phyloP scores from a whole-genome alignment of 2,888 invertebrate genomes.

The Anaspis maculata region DNA sequence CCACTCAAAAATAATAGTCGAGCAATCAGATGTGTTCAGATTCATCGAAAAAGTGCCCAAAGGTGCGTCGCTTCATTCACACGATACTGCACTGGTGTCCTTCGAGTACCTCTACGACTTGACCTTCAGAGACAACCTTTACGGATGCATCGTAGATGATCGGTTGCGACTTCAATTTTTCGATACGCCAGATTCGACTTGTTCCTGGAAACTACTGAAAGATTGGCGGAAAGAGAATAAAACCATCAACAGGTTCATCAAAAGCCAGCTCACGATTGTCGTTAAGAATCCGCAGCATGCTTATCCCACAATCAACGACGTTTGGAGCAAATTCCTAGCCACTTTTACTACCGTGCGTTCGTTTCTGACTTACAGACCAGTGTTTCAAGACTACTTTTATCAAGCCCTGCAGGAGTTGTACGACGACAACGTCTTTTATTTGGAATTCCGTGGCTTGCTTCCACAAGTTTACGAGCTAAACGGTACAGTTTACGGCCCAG shows the following conservation, averaged over 20 bases:
- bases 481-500: slow-evolving; percentile 42
- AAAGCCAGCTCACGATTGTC: slow-evolving; percentile 48
- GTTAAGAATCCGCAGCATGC: slow-evolving; percentile 26
- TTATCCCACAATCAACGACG: slow-evolving; percentile 33
- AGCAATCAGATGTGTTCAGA: slow-evolving; percentile 54
- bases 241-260: slow-evolving; percentile 46
- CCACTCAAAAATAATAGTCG: slow-evolving; percentile 49
- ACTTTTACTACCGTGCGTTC: slow-evolving; percentile 40
- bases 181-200: background rate
- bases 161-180: slow-evolving; percentile 37
- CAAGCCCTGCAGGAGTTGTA: slow-evolving; percentile 49
- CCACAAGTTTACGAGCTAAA: slow-evolving; percentile 48
- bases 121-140: slow-evolving; percentile 54
- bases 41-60: slow-evolving; percentile 64
- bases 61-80: slow-evolving; percentile 61
- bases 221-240: slow-evolving; percentile 14
- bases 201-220: slow-evolving; percentile 11
- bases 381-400: slow-evolving; percentile 49
- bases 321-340: slow-evolving; percentile 48
- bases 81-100: slow-evolving; percentile 56
- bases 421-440: slow-evolving; percentile 55
- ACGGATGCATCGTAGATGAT: slow-evolving; percentile 29
- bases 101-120: slow-evolving; percentile 53
- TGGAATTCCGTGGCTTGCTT: slow-evolving; percentile 51
- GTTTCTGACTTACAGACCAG: slow-evolving; percentile 47